Conservation (phyloP, 2,113 vertebrate genomes). For the Neoarius graeffei region DNA sequence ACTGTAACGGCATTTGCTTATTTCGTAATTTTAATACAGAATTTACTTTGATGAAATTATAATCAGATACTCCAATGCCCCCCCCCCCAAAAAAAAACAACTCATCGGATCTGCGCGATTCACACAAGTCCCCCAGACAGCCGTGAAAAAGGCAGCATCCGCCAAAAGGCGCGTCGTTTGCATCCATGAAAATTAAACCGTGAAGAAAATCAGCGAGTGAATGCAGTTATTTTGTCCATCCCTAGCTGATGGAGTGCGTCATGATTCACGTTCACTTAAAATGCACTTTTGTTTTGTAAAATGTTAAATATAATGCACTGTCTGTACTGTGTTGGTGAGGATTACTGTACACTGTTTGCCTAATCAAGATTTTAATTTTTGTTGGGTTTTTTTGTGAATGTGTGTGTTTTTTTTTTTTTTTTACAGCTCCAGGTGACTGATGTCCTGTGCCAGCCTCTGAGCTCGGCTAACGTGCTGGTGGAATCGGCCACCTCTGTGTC, state of each 20-base stretch:
- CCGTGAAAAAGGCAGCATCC: no score
- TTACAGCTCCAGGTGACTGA: conserved; percentile 88
- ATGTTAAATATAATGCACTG: neutral
- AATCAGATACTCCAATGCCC: no score
- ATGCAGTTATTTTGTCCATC: neutral
- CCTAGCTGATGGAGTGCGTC: neutral
- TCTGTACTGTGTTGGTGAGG: neutral
- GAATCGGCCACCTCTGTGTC: conserved; percentile 82
- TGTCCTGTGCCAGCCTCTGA: conserved; percentile 87
- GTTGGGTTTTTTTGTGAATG: neutral
- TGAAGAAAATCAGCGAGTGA: no score
- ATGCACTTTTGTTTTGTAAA: neutral
- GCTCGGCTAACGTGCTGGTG: conserved; percentile 83
- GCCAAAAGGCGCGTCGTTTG: no score
- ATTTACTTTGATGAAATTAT: no score
- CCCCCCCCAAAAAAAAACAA: no score
- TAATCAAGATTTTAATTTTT: neutral
- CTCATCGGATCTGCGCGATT: no score
- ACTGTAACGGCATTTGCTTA: no score
- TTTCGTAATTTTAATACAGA: no score
- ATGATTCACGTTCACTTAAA: neutral
- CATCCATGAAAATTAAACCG: no score
- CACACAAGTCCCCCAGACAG: no score
- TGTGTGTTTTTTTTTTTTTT: neutral
- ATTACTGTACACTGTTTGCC: neutral